Evolutionary conservation across 2,888 invertebrate species (phyloP), one percentile per base, ranked within the genome.

Genomic region (Eubasilissa splendida): DNA sequence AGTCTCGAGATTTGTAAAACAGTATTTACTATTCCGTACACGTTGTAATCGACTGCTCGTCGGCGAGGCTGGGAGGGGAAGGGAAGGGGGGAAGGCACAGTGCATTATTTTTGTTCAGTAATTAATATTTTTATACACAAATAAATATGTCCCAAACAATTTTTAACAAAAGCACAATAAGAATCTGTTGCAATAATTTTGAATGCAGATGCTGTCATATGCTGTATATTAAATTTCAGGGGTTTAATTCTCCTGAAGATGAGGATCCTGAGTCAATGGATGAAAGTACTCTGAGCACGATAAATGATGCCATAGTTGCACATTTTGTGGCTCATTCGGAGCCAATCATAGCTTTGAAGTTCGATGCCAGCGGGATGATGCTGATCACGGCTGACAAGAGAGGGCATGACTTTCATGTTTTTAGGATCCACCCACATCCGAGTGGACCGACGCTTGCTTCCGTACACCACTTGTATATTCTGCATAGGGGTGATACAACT

Each of bases 361-460:
- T 98, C 88, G 98, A 99, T 88, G 93, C 95, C 68, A 96, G 96
- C 77, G 99, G 98, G 68, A 93, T 96, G 90, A 88, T 99, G 81
- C 90, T 99, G 65, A 91, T 98, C 84, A 98, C 98, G 0, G 97
- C 97, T 0, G 98, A 98, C 88, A 94, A 94, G 85, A 92, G 96
- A 42, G 99, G 98, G 0, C 97, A 98, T 86, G 96, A 97, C 87
- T 99, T 99, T 90, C 96, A 99, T 88, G 93, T 99, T 85, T 99
- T 99, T 89, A 92, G 97, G 80, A 93, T 99, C 85, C 96, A 97
- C 86, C 96, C 98, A 0, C 99, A 99, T 90, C 96, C 97, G 0
- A 94, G 95, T 74, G 96, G 96, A 0, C 94, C 97, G 10, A 93
- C 95, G 33, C 89, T 97, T 80, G 96, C 97, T 0, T 94, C 97